Base-by-base conservation (phyloP, 2,797 vertebrate genomes). In the Morus bassanus region DNA sequence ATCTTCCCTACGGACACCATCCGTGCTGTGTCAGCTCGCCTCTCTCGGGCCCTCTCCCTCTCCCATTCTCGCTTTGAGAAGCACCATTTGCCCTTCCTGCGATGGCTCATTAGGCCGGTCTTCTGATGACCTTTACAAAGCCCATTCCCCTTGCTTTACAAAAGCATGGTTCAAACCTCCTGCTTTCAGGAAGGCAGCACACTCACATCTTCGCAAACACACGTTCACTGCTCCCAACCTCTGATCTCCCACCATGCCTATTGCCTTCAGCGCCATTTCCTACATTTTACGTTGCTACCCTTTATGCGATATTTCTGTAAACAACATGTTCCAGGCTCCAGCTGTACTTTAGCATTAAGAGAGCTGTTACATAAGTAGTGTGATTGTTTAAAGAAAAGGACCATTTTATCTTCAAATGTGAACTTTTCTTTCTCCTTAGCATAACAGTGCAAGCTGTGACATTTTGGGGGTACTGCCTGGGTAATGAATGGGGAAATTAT, bases 251-350 rank as follows among this genome's bases (percentile, higher is more conserved):
- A 28, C 46, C 10, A 1, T 4, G 43, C 28, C n/a, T 28, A 7
- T 2, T 9, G 84, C 73, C 81, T 83, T 51, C 75, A 45, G 75
- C 3, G 1, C 39, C 69, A 41, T 37, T 89, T 41, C 61, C 81
- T 14, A 5, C 74, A 28, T 48, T 78, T 46, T 15, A 61, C 73
- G 30, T 30, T 2, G 1, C 13, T 46, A 43, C 12, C 70, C 43
- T n/a, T 74, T 85, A 82, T 0, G 1, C 24, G 83, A 1, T 22
- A 48, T 80, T 88, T 72, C 91, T 79, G 92, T 83, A 93, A 95
- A 93, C 86, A 91, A 39, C 68, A 50, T 24, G 60, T 93, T 90
- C 88, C 78, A 73, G 64, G 91, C 91, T 83, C 79, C 96, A 94
- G 89, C 76, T 96, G 96, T 45, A 95, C 88, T 48, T 50, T 7